These are phyloP conservation scores for Orchestia grillus DNA, from an alignment of 1,140 invertebrate species.

Conservation along the genomic window DNA sequence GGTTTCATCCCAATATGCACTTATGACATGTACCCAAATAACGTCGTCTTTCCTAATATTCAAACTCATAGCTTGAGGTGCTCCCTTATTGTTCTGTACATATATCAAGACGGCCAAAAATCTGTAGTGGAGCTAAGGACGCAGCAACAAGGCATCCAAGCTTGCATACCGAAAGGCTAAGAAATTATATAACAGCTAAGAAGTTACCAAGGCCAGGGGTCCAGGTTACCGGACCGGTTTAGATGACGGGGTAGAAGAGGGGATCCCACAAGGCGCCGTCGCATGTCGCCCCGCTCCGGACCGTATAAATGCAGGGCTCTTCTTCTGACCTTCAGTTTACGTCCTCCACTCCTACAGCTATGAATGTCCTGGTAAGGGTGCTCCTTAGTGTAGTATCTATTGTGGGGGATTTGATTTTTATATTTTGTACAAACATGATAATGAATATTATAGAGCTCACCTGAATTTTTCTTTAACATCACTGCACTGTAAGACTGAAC, in stretches of 20 bases:
- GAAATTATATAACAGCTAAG: background rate
- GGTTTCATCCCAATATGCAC: too few species aligned
- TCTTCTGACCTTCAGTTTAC: background rate
- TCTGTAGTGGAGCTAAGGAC: background rate
- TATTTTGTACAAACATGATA: background rate
- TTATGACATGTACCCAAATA: too few species aligned
- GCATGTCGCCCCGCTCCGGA: background rate
- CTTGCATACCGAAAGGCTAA: background rate
- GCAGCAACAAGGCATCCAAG: background rate
- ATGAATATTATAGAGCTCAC: background rate
- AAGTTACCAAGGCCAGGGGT: background rate
- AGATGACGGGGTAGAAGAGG: background rate
- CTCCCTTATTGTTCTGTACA: too few species aligned
- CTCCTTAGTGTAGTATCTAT: background rate
- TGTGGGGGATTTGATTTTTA: too few species aligned
- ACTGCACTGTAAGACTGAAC: too few species aligned
- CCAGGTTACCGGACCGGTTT: background rate
- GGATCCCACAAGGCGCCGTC: background rate
- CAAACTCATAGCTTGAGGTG: too few species aligned
- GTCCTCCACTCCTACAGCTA: background rate
- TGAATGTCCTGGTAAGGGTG: constrained; percentile 22
- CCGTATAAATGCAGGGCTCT: background rate
- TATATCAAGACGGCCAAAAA: background rate
- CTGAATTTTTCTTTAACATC: too few species aligned
- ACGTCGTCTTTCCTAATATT: too few species aligned